A percentile compares a stretch with the other conserved stretches of the same genome.
These are phyloP conservation scores for Ctena decussata DNA, from an alignment of 2,888 invertebrate species.

Conservation along the genomic window DNA sequence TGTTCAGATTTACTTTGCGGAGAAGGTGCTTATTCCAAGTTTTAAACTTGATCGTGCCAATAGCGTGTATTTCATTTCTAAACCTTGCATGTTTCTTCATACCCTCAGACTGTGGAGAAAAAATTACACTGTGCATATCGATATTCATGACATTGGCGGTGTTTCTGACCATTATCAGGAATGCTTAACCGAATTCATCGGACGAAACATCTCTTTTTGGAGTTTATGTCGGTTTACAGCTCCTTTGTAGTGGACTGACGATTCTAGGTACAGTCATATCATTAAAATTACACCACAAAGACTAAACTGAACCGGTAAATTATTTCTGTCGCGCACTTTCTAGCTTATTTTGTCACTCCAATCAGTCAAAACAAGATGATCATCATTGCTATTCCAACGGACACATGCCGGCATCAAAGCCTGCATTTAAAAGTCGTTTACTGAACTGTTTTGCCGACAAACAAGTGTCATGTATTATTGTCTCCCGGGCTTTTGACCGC, in stretches of 20 bases:
- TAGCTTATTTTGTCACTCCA: not conserved
- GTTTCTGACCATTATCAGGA: slow-evolving; percentile 64
- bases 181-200: slow-evolving; percentile 65
- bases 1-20: slow-evolving; percentile 31
- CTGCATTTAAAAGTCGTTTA: not conserved
- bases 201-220: slow-evolving; percentile 59
- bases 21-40: slow-evolving; percentile 62
- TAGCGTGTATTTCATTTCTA: slow-evolving; percentile 58
- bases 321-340: not conserved
- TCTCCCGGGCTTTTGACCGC: not conserved
- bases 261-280: slow-evolving; percentile 58
- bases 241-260: slow-evolving; percentile 59
- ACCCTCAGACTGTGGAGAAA: slow-evolving; percentile 66
- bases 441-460: not conserved
- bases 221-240: slow-evolving; percentile 63
- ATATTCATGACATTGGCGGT: slow-evolving; percentile 69
- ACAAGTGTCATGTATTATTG: not conserved
- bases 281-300: slow-evolving; percentile 44
- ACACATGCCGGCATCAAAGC: not conserved
- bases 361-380: not conserved
- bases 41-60: slow-evolving; percentile 61
- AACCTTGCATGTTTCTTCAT: slow-evolving; percentile 63
- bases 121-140: slow-evolving; percentile 67
- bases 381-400: not conserved
- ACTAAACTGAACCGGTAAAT: not conserved